Base-by-base conservation (phyloP, 2,888 invertebrate genomes). In the Eudemis profundana region DNA sequence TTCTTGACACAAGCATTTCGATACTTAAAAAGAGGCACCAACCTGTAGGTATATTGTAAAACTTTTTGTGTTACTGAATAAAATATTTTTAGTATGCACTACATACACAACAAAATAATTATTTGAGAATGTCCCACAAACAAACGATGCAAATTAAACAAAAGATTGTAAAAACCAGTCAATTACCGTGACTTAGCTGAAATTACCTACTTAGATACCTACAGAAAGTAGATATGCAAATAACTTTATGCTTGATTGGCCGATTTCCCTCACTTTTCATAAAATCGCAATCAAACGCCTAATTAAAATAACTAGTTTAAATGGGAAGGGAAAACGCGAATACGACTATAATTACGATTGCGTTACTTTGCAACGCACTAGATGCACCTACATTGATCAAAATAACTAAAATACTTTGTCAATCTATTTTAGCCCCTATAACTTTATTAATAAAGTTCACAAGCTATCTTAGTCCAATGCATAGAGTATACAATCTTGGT, bases 321-420 rank as follows among this genome's bases (percentile, higher is more conserved):
- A 10, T 42, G 40, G 40, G 54, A 54, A 27, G 4, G 5, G 38
- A 53, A 54, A 54, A 3, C 21, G 12, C 10, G 23, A 54, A 27
- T 23, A 15, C 12, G 5, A 19, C 8, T 19, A 50, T 33, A 51
- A 36, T 12, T 12, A 8, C 27, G 27, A 54, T 12, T 51, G 21
- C 36, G 36, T 36, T 54, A 54, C 54, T 38, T 54, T 54, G 54
- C 23, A 54, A 23, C 54, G 42, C 17, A 19, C 15, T 4, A 27
- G 8, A 19, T n/a, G 17, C 15, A 29, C 27, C 50, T 21, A 14
- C 21, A n/a, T 36, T 38, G 38, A 53, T 15, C 14, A 15, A 23
- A 10, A 42, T 33, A 33, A 33, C 5, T n/a, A 29, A 12, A 10
- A 29, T 33, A 15, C n/a, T n/a, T 17, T 10, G 14, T 15, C 21